Evolutionary conservation across 1,140 invertebrate species (phyloP).

Genomic region (Thaumetopoea pityocampa): DNA sequence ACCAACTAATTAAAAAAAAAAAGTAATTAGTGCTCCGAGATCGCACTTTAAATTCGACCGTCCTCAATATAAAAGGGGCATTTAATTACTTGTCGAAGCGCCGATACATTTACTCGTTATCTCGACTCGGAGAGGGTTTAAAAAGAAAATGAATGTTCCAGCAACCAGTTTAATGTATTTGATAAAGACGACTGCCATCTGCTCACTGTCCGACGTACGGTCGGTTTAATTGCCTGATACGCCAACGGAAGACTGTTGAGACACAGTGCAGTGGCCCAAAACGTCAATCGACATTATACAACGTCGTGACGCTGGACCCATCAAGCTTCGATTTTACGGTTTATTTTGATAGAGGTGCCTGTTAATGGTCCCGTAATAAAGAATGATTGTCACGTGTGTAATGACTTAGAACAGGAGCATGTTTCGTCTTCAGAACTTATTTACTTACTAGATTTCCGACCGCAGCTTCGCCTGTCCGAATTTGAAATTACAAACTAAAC

Average conservation of each 20-base stretch:
- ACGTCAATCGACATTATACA: slow-evolving; percentile 48
- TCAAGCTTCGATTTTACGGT: no score
- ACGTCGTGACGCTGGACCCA: slow-evolving; percentile 35
- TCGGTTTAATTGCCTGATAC: slow-evolving; percentile 65
- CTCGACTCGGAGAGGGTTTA: slow-evolving; percentile 45
- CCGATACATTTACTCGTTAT: slow-evolving; percentile 65
- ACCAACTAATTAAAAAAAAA: slow-evolving; percentile 22
- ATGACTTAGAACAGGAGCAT: no score
- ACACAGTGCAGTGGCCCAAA: slow-evolving; percentile 34
- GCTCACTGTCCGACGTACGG: slow-evolving; percentile 42
- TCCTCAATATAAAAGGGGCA: slow-evolving; percentile 42
- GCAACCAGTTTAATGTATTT: slow-evolving; percentile 69
- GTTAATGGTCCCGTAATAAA: no score
- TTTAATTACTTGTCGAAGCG: slow-evolving; percentile 62
- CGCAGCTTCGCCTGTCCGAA: no score
- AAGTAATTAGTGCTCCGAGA: slow-evolving; percentile 46
- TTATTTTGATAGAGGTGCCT: no score
- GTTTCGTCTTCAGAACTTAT: no score
- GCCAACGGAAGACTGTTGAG: slow-evolving; percentile 30
- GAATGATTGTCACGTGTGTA: no score
- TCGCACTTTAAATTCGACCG: slow-evolving; percentile 37
- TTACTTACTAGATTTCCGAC: no score
- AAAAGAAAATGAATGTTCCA: slow-evolving; percentile 52
- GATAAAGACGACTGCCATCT: slow-evolving; percentile 69
- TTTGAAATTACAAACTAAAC: no score